A percentile compares a stretch with the other conserved stretches of the same genome.
Conservation (phyloP, 2,888 invertebrate genomes). For the Stenurella melanura region DNA sequence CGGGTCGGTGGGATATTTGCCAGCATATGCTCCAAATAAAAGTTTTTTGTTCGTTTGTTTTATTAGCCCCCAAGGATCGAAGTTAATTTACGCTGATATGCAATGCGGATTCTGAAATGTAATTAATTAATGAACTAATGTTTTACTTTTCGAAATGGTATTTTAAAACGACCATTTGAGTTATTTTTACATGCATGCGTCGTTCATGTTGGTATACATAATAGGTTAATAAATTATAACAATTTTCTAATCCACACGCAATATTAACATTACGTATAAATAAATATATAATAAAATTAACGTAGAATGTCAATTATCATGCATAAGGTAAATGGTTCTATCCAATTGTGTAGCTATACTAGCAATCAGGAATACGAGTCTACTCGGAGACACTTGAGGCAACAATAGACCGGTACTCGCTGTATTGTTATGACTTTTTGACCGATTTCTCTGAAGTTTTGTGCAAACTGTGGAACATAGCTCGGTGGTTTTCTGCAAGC, state of each 20-base stretch:
- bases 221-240: conserved; percentile 5
- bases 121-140: conserved; percentile 53
- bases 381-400: too few species aligned
- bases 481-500: too few species aligned
- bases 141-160: conserved; percentile 32
- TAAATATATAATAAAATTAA: conserved; percentile 21
- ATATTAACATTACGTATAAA: conserved; percentile 8
- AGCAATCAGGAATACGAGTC: too few species aligned
- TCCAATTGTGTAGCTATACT: neutral
- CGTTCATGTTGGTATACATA: conserved; percentile 2
- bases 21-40: conserved; percentile 48
- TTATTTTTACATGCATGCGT: neutral
- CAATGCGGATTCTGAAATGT: conserved; percentile 44
- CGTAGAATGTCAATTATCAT: neutral
- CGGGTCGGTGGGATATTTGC: conserved; percentile 37
- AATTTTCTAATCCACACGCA: conserved; percentile 7
- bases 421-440: too few species aligned
- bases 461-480: too few species aligned
- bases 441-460: too few species aligned
- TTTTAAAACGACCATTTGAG: conserved; percentile 31
- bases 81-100: conserved; percentile 54
- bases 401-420: too few species aligned
- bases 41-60: conserved; percentile 52
- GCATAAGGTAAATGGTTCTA: neutral
- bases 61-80: conserved; percentile 52